Conservation (phyloP, 1,140 invertebrate genomes). For the Trichonephila clavata region DNA sequence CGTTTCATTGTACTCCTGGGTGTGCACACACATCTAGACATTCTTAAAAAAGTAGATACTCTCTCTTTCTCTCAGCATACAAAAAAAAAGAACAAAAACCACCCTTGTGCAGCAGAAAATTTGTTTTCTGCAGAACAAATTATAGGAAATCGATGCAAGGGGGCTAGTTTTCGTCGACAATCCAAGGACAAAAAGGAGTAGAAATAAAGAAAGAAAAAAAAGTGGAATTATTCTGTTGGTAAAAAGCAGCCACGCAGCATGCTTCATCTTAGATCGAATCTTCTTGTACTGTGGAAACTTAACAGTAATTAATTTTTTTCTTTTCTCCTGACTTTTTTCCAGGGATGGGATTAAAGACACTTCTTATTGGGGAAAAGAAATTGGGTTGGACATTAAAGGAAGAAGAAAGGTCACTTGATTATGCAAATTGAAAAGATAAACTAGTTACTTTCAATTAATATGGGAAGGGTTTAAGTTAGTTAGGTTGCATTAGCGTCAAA, state of each 20-base stretch:
- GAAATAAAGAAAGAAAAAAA: constrained; percentile 1
- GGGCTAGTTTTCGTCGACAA: constrained; percentile 35
- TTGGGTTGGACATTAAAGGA: too few species aligned
- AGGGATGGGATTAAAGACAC: not conserved
- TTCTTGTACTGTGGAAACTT: not conserved
- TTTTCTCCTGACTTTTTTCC: not conserved
- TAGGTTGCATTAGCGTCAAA: too few species aligned
- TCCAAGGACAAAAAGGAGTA: not conserved
- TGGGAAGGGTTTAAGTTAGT: too few species aligned
- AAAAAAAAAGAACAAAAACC: not conserved
- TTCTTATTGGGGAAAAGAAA: not conserved
- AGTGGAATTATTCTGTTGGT: not conserved
- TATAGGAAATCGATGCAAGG: constrained; percentile 58
- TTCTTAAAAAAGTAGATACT: not conserved
- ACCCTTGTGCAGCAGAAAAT: constrained; percentile 14
- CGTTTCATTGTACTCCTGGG: not conserved
- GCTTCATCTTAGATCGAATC: not conserved
- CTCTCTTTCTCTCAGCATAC: not conserved
- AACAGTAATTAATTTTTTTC: constrained; percentile 34
- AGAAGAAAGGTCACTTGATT: too few species aligned
- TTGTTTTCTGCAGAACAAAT: constrained; percentile 58
- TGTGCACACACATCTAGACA: not conserved
- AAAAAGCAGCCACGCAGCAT: not conserved
- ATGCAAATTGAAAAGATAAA: too few species aligned
- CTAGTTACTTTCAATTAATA: too few species aligned